Conservation (phyloP, 2,888 invertebrate species). For the Habroteleia sp. region DNA sequence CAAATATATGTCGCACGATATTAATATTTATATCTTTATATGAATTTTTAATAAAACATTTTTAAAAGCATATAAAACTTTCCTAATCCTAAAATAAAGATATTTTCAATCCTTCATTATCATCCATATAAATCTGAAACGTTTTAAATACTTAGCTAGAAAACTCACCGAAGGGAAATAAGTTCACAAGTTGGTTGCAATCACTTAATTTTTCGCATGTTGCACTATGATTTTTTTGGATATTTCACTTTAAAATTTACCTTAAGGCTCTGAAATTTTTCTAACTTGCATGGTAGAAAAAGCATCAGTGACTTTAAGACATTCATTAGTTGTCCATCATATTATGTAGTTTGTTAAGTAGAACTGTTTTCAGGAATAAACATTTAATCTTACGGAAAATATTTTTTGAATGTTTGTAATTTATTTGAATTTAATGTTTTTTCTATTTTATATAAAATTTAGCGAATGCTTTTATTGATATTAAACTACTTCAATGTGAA, state of each 20-base stretch:
- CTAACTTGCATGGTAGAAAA: slow-evolving; percentile 69
- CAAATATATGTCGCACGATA: slow-evolving; percentile 36
- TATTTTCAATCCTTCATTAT: slow-evolving; percentile 5
- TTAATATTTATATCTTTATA: slow-evolving; percentile 45
- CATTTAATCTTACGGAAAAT: too few species aligned
- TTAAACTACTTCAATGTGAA: too few species aligned
- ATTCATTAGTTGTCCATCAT: too few species aligned
- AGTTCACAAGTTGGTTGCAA: too few species aligned
- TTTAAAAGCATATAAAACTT: not conserved
- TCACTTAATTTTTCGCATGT: too few species aligned
- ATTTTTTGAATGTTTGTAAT: too few species aligned
- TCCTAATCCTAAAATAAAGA: slow-evolving; percentile 20
- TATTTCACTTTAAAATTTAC: slow-evolving; percentile 23
- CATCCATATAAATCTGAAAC: not conserved
- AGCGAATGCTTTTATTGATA: too few species aligned
- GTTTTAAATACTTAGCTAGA: not conserved
- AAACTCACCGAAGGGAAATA: not conserved
- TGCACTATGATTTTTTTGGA: slow-evolving; percentile 19
- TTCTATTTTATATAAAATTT: too few species aligned
- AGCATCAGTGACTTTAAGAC: slow-evolving; percentile 57
- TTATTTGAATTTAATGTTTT: too few species aligned
- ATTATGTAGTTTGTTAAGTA: too few species aligned
- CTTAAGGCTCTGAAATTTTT: slow-evolving; percentile 65
- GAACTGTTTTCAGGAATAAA: too few species aligned
- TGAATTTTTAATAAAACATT: slow-evolving; percentile 37